Conservation (phyloP, 2,113 vertebrate genomes). For the Gila orcuttii region DNA sequence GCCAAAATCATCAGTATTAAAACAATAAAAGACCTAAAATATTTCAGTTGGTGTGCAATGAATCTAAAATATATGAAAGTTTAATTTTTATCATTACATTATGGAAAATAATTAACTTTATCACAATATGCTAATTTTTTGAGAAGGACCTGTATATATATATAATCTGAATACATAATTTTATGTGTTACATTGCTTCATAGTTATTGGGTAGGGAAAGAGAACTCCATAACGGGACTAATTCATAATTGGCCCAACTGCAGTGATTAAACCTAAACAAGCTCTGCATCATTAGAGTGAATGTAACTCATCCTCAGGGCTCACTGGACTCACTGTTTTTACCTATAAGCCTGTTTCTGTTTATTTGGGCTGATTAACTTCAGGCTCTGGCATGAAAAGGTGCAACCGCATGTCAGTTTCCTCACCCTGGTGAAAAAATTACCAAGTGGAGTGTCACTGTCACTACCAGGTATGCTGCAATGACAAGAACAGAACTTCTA, state of each 20-base stretch:
- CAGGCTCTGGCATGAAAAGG: conserved; percentile 49
- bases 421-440: conserved; percentile 51
- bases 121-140: no score
- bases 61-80: no score
- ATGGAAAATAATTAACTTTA: no score
- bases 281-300: not conserved
- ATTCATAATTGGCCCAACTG: not conserved
- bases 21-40: no score
- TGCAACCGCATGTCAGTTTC: conserved; percentile 56
- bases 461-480: conserved; percentile 5
- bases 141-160: no score
- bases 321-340: conserved; percentile 36
- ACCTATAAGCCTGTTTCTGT: conserved; percentile 30
- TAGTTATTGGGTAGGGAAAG: not conserved
- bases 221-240: not conserved
- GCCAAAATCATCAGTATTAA: no score
- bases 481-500: conserved; percentile 6
- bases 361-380: conserved; percentile 43
- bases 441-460: conserved; percentile 11
- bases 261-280: not conserved
- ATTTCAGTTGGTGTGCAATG: no score
- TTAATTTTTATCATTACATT: no score
- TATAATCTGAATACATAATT: no score
- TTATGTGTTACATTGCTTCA: not conserved
- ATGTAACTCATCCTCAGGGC: conserved; percentile 26